Evolutionary conservation across 2,888 invertebrate species (phyloP), one percentile per base, ranked within the genome.

Genomic region (Euzetes globulus): DNA sequence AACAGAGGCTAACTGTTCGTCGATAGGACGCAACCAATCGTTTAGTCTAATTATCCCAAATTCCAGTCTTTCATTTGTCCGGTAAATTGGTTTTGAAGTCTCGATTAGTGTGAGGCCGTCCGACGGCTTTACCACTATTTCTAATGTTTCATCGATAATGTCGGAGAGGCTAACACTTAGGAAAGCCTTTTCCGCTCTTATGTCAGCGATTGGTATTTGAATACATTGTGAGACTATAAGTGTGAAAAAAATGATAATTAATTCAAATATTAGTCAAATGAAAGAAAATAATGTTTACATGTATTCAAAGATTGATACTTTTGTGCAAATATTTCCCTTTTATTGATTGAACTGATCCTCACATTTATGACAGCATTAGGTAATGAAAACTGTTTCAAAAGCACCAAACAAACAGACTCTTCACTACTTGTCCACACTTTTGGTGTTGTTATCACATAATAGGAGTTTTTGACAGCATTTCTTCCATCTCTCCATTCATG

Each of bases 1-100:
- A 50, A 73, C 22, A 4, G n/a, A 4, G 1, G 4, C 29, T 17
- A 73, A 65, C 13, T 41, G 25, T 25, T 63, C 65, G 15, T 63
- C 60, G 17, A 37, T 45, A n/a, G 65, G 65, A n/a, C 47, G 60
- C 65, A 73, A 45, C 41, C 63, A 65, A 7, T 63, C 65, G 29
- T 73, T 55, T 19, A 73, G 45, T 33, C 19, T 22, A 41, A 73
- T 65, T 25, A 65, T 29, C 5, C 73, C 45, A 22, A 73, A 65
- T n/a, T 41, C 25, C 19, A 73, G 45, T 11, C 25, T 29, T 13
- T 73, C 73, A 25, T 33, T 37, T 29, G 73, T 25, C 41, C 47
- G n/a, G 25, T 73, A 73, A 45, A 65, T 45, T 50, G 73, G 73
- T 33, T 73, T 73, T 22, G 60, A 60, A 13, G 73, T 73, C 45